phyloP scores from a whole-genome alignment of 2,888 invertebrate genomes.

The Tetheella fluctuosa region DNA sequence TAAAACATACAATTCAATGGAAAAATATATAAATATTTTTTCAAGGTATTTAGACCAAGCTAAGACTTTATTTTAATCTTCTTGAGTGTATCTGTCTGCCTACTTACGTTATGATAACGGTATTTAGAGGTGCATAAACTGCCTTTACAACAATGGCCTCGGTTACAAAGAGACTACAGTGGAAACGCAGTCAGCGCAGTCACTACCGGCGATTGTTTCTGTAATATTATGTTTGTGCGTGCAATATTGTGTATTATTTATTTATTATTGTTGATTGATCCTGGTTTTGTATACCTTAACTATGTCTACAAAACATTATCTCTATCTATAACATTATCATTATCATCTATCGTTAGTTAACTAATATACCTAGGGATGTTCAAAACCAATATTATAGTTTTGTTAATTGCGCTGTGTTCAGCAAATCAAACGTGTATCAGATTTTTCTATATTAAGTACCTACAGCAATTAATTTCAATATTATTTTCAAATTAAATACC shows the following conservation, averaged over 20 bases:
- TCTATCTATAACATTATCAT: no score
- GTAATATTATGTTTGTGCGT: not conserved
- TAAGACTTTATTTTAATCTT: constrained; percentile 1
- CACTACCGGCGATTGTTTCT: constrained; percentile 13
- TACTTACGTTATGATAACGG: constrained; percentile 7
- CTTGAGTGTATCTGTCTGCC: constrained; percentile 4
- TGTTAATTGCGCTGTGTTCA: no score
- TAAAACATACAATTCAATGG: no score
- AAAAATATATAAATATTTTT: no score
- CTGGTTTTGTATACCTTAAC: no score
- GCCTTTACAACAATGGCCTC: constrained; percentile 8
- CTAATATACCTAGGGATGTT: no score
- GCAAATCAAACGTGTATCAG: not conserved
- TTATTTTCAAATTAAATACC: not conserved
- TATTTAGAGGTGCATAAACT: constrained; percentile 7
- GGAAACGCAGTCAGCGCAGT: constrained; percentile 7
- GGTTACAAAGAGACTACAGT: constrained; percentile 4
- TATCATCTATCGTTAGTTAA: not conserved
- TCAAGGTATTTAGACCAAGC: no score
- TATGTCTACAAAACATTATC: no score
- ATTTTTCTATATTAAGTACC: no score
- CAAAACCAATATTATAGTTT: no score
- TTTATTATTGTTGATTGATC: no score
- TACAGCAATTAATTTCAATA: no score
- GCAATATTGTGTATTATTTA: not conserved